These are phyloP conservation scores for Aspidoscelis tigris DNA, from an alignment of 2,113 vertebrate species.

Conservation along the genomic window DNA sequence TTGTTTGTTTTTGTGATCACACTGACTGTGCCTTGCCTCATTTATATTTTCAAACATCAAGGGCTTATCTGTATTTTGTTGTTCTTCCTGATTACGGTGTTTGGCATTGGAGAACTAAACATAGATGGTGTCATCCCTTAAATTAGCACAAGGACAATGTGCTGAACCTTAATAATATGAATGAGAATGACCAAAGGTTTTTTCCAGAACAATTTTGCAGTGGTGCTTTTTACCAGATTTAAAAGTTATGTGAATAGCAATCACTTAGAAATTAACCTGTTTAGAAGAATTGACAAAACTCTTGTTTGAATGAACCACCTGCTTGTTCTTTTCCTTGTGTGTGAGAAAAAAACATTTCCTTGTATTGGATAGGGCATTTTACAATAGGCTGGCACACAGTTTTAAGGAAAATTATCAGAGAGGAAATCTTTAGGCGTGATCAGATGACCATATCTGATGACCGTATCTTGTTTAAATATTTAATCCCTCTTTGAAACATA, in stretches of 20 bases:
- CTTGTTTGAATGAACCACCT: background rate
- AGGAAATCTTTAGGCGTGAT: slow-evolving; percentile 1
- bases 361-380: background rate
- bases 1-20: background rate
- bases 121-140: background rate
- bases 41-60: background rate
- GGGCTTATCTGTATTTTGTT: background rate
- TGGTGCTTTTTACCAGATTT: background rate
- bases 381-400: background rate
- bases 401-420: background rate
- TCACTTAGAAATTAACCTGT: slow-evolving; percentile 16
- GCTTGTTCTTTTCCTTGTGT: slow-evolving; percentile 19
- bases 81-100: background rate
- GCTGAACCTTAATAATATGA: background rate
- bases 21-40: background rate
- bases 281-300: background rate
- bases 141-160: background rate
- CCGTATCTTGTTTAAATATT: slow-evolving; percentile 15
- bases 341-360: accelerated
- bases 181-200: slow-evolving; percentile 1
- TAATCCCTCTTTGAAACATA: background rate
- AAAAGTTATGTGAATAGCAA: background rate
- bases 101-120: slow-evolving; percentile 8
- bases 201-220: slow-evolving; percentile 18
- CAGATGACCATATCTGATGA: slow-evolving; percentile 7